A percentile compares a stretch with the other conserved stretches of the same genome.
Conservation (phyloP, 1,140 invertebrate species). For the Heliconius himera region DNA sequence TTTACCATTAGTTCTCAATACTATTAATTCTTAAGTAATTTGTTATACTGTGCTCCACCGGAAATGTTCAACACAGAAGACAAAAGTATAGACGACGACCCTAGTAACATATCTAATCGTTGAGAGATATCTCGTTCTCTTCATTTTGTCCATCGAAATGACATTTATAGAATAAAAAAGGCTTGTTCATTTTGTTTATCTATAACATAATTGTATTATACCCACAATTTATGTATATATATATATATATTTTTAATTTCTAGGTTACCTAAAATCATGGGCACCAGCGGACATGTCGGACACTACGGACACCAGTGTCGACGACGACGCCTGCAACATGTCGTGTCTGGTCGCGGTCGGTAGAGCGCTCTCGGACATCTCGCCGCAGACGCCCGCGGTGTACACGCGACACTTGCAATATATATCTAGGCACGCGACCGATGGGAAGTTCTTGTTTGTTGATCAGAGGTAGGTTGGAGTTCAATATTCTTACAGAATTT, state of each 20-base stretch:
- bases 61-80: no score
- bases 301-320: constrained; percentile 77
- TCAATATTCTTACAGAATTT: no score
- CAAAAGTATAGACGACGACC: no score
- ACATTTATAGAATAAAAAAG: no score
- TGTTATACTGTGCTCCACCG: no score
- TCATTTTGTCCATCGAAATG: no score
- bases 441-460: constrained; percentile 98
- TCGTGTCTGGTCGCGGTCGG: constrained; percentile 94
- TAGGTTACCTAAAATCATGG: constrained; percentile 96
- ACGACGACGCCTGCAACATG: constrained; percentile 87
- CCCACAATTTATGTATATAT: background rate
- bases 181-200: no score
- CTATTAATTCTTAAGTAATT: no score
- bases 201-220: no score
- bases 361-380: constrained; percentile 83
- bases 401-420: constrained; percentile 85
- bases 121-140: no score
- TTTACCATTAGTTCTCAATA: no score
- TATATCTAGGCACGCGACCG: constrained; percentile 93
- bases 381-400: constrained; percentile 51
- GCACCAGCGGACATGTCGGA: constrained; percentile 89
- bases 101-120: no score
- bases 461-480: constrained; percentile 87
- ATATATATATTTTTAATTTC: background rate